Conservation (phyloP, 2,113 vertebrate species). For the Ascaphus truei region DNA sequence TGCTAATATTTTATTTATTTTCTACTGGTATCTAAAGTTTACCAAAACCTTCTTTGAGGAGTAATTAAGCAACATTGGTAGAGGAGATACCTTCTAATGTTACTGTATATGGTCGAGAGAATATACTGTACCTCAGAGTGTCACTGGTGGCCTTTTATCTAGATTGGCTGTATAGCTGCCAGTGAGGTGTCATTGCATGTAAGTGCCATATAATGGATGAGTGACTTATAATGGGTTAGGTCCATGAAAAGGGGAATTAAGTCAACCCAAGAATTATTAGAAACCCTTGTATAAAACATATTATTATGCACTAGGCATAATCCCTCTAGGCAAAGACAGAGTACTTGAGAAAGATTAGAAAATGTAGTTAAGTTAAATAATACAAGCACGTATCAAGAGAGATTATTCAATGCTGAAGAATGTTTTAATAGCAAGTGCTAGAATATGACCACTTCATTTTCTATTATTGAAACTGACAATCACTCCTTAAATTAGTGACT, state of each 20-base stretch:
- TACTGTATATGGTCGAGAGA: too few species aligned
- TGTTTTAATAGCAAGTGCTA: neutral
- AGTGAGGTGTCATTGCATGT: neutral
- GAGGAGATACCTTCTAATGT: neutral
- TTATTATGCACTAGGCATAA: neutral
- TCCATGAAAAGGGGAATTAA: neutral
- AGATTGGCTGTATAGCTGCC: neutral
- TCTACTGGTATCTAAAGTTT: too few species aligned
- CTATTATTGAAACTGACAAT: conserved; percentile 37
- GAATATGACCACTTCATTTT: conserved; percentile 32
- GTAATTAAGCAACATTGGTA: conserved; percentile 3
- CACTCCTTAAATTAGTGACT: conserved; percentile 38
- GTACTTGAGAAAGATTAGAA: too few species aligned
- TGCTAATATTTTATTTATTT: too few species aligned
- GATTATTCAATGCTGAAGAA: neutral
- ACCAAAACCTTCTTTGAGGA: neutral
- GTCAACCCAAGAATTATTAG: neutral
- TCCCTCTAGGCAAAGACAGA: too few species aligned
- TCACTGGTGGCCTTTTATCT: conserved; percentile 8
- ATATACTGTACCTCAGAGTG: neutral
- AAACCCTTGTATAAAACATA: neutral
- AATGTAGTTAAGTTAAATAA: neutral
- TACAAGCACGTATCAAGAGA: neutral
- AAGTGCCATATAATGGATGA: too few species aligned
- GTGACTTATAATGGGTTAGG: too few species aligned